These are phyloP conservation scores for Caenorhabditis japonica DNA, from an alignment of 2,888 invertebrate species.

Conservation along the genomic window DNA sequence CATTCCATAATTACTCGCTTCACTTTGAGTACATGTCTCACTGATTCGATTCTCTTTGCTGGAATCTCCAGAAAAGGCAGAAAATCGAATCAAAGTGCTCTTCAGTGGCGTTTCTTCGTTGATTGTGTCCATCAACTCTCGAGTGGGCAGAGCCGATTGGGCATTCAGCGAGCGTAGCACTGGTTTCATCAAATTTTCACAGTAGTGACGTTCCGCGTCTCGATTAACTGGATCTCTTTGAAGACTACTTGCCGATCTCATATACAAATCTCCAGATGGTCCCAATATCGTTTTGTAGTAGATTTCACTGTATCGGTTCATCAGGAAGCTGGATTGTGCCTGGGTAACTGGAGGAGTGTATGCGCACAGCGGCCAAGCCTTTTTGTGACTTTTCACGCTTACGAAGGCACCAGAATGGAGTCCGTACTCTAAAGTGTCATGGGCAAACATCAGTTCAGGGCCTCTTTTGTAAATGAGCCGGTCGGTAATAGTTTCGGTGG, in stretches of 20 bases:
- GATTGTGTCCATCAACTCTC: not conserved
- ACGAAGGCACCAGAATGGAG: too few species aligned
- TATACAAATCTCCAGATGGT: not conserved
- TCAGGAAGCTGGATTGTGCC: not conserved
- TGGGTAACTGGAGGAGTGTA: too few species aligned
- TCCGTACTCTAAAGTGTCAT: too few species aligned
- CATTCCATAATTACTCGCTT: not conserved
- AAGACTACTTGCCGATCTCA: not conserved
- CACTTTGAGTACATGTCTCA: not conserved
- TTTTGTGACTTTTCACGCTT: too few species aligned
- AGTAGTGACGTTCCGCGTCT: not conserved
- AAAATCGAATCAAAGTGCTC: not conserved
- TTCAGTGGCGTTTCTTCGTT: not conserved
- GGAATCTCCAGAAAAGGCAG: not conserved
- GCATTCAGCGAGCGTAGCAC: not conserved
- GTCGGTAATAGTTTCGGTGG: too few species aligned
- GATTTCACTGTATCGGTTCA: not conserved
- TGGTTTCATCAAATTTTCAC: not conserved
- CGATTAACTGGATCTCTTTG: not conserved
- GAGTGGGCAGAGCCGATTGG: slow-evolving; percentile 1
- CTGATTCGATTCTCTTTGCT: not conserved
- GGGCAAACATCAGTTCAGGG: too few species aligned
- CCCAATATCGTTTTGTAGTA: not conserved
- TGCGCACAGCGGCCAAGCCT: too few species aligned
- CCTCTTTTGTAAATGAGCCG: too few species aligned